Conservation (phyloP, 2,797 vertebrate genomes). For the Phrynocephalus forsythii region DNA sequence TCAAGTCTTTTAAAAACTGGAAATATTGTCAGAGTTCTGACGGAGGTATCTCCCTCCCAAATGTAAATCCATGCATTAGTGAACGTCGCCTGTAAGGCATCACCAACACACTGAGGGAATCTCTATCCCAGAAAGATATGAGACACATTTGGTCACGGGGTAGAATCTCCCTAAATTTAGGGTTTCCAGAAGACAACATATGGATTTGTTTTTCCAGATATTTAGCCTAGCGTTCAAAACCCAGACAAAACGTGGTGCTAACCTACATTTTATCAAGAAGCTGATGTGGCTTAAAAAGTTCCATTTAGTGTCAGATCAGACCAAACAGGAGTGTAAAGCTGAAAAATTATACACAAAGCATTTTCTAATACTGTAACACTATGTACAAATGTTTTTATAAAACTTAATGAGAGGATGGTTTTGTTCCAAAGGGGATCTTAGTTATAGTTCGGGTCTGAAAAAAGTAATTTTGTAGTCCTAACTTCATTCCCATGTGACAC, state of each 20-base stretch:
- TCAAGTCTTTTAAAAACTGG: background rate
- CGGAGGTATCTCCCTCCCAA: background rate
- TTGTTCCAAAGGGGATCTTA: background rate
- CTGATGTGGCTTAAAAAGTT: background rate
- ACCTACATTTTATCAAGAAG: background rate
- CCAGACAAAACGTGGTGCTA: background rate
- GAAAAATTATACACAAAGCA: background rate
- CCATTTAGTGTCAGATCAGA: background rate
- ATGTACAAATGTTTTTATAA: background rate
- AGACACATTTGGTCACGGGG: background rate
- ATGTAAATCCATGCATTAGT: background rate
- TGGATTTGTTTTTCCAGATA: background rate
- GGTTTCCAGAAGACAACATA: background rate
- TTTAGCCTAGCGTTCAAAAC: background rate
- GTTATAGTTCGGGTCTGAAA: background rate
- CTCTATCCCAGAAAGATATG: background rate
- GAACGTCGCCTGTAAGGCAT: background rate
- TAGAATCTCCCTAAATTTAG: background rate
- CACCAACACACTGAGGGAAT: background rate
- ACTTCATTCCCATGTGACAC: background rate
- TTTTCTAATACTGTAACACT: background rate
- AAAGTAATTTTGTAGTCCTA: background rate
- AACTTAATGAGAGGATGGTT: background rate
- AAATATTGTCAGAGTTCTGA: constrained; percentile 17
- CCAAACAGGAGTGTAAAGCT: background rate